A percentile compares a stretch with the other conserved stretches of the same genome.
These are phyloP conservation scores for Petrosia ficiformis DNA, from an alignment of 37 sponge, comb jelly and placozoan genomes.

Conservation along the genomic window DNA sequence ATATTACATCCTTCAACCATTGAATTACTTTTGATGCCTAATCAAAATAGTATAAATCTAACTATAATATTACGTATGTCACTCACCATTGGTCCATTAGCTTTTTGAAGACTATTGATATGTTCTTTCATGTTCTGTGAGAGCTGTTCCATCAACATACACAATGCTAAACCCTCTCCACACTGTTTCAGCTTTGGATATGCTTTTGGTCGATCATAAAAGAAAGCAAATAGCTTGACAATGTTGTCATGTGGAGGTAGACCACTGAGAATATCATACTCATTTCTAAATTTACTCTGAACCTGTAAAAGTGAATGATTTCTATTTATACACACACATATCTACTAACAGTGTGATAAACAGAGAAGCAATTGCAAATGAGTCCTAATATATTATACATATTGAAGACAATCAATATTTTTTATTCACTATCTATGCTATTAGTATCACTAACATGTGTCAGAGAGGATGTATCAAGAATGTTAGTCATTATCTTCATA, in stretches of 20 bases:
- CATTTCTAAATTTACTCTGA: conserved; percentile 55
- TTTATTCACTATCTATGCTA: too few relatives aligned
- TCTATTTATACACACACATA: too few relatives aligned
- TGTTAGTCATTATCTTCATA: conserved; percentile 70
- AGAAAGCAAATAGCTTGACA: conserved; percentile 83
- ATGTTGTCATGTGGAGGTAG: conserved; percentile 83
- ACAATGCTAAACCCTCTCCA: conserved; percentile 59
- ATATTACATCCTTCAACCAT: conserved; percentile 65
- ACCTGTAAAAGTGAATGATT: conserved; percentile 28
- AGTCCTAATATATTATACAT: too few relatives aligned
- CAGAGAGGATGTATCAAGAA: conserved; percentile 37
- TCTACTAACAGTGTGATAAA: too few relatives aligned
- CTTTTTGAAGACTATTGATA: conserved; percentile 14
- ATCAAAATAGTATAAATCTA: too few relatives aligned
- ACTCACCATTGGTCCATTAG: conserved; percentile 57
- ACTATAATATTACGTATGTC: too few relatives aligned
- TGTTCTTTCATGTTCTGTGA: conserved; percentile 50
- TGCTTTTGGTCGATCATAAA: conserved; percentile 67
- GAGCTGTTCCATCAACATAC: conserved; percentile 72
- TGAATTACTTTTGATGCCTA: conserved; percentile 47
- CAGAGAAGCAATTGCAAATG: too few relatives aligned
- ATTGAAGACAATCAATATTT: too few relatives aligned
- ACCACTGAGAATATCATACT: conserved; percentile 80
- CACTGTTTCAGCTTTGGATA: conserved; percentile 17
- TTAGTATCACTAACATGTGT: conserved; percentile 46